Conservation (phyloP, 2,797 vertebrate species). For the Eremophila alpestris region DNA sequence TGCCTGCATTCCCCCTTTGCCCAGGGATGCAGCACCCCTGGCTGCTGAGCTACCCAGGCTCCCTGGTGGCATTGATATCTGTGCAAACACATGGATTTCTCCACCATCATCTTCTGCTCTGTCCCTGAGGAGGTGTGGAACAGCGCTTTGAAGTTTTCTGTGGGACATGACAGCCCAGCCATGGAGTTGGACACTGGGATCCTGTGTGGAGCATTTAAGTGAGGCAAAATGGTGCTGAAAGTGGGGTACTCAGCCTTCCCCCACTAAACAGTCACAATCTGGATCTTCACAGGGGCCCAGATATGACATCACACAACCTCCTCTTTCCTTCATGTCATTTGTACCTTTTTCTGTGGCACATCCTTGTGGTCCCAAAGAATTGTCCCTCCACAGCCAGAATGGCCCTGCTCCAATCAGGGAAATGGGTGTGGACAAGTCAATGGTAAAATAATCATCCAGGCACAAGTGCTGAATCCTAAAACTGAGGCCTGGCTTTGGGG, state of each 20-base stretch:
- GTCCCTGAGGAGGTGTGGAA: neutral
- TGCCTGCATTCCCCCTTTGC: neutral
- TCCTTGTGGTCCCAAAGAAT: neutral
- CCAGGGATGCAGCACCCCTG: neutral
- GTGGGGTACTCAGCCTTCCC: neutral
- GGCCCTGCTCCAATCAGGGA: neutral
- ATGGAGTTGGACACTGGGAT: neutral
- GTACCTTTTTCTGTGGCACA: neutral
- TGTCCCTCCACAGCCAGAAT: accelerated
- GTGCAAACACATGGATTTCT: neutral
- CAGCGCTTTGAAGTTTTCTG: neutral
- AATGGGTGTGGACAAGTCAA: neutral
- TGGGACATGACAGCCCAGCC: neutral
- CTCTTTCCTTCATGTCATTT: neutral
- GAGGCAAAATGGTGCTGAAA: neutral
- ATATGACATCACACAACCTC: neutral
- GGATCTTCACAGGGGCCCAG: too few relatives aligned
- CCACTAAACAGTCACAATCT: neutral
- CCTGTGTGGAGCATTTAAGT: neutral
- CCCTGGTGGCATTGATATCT: neutral
- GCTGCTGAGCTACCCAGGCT: neutral
- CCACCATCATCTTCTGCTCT: neutral
- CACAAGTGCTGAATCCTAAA: neutral
- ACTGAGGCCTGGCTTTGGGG: neutral
- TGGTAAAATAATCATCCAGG: neutral